Evolutionary conservation across 2,888 invertebrate genomes (phyloP), one percentile per base, ranked within the genome.

Genomic region (Anticlea derivata): DNA sequence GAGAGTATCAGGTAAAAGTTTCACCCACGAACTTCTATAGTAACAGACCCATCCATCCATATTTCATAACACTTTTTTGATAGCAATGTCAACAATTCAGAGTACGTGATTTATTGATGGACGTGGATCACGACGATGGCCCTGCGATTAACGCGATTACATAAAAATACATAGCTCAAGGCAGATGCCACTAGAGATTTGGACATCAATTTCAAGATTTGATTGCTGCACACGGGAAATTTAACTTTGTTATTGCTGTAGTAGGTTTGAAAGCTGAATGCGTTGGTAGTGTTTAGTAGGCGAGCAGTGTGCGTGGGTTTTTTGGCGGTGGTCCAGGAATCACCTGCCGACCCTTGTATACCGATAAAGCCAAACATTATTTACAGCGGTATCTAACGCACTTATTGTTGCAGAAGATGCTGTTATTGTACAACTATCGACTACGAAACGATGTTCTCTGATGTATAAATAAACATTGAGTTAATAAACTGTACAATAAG

Each of bases 271-370:
- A 51, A 65, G 65, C 70, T 22, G 55, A 54, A 55, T 65, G 68
- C 57, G 48, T 56, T 46, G 29, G 43, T 52, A 45, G 50, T 47
- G 55, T 54, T 60, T 64, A 62, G 72, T 74, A 73, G 72, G 72
- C 72, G 75, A 76, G 53, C 68, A 64, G 62, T 73, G 66, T 75
- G 86, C 85, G 86, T 86, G 80, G 86, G 87, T 69, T 66, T n/a
- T 66, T 75, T 89, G 88, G 88, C 83, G 34, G 30, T 1, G 12
- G n/a, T 80, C 88, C 89, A 87, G 75, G 68, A 73, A 73, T 86
- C 83, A 88, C 88, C 88, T 89, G 88, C 79, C 77, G 84, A 80
- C 83, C 84, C 86, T 83, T 82, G 80, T 84, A 77, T 73, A 77
- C 78, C 74, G 82, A 83, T 85, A 84, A 84, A 82, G 78, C 78